Conservation (phyloP, 2,797 vertebrate genomes). For the Eulemur rubriventer region DNA sequence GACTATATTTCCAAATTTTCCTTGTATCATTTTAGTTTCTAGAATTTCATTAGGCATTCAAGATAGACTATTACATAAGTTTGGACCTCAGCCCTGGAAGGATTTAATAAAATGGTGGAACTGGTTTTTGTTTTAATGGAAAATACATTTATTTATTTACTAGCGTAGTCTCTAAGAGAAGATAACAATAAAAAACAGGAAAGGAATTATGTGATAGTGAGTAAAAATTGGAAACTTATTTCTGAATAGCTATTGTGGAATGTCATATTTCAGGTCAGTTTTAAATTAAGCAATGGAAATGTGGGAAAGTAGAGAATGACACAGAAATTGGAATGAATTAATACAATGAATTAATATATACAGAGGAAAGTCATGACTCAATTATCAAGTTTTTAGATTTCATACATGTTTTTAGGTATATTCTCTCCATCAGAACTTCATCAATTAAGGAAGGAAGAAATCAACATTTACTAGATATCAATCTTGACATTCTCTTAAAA, state of each 20-base stretch:
- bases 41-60: neutral
- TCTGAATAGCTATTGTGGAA: neutral
- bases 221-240: constrained; percentile 1
- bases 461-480: neutral
- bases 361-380: neutral
- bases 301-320: neutral
- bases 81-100: constrained; percentile 5
- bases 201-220: neutral
- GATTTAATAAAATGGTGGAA: neutral
- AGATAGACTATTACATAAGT: neutral
- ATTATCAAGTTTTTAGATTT: constrained; percentile 2
- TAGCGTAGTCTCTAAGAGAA: neutral
- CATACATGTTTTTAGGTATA: neutral
- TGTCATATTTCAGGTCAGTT: neutral
- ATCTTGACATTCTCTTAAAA: neutral
- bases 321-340: neutral
- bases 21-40: constrained; percentile 25
- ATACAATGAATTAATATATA: neutral
- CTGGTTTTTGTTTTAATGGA: neutral
- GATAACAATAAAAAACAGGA: neutral
- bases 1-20: constrained; percentile 18
- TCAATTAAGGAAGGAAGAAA: neutral
- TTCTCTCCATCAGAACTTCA: neutral
- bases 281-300: constrained; percentile 30
- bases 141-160: neutral